A percentile compares a stretch with the other conserved stretches of the same genome.
These are phyloP conservation scores for Blastobasis adustella DNA, from an alignment of 2,888 invertebrate species.

Conservation along the genomic window DNA sequence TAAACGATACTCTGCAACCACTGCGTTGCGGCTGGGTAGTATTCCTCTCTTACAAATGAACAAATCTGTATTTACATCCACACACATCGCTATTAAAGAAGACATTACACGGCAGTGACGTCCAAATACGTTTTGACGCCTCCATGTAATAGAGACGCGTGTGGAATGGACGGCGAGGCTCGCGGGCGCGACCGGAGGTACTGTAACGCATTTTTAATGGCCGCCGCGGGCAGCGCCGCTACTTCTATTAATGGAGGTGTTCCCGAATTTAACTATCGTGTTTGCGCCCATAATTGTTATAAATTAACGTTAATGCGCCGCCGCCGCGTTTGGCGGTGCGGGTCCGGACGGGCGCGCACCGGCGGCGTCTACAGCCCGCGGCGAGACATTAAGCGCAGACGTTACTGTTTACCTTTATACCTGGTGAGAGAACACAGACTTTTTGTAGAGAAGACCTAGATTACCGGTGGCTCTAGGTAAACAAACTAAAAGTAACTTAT, in stretches of 20 bases:
- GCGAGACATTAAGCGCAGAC: not conserved
- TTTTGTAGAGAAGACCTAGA: no score
- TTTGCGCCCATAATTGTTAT: slow-evolving; percentile 53
- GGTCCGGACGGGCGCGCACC: slow-evolving; percentile 13
- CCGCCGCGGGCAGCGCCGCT: no score
- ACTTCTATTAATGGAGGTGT: slow-evolving; percentile 52
- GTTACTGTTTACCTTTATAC: not conserved
- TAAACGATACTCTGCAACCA: slow-evolving; percentile 1
- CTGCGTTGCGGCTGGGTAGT: not conserved
- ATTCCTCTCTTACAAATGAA: not conserved
- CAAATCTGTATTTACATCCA: not conserved
- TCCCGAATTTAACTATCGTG: slow-evolving; percentile 47
- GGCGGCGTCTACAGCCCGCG: not conserved
- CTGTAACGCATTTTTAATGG: no score
- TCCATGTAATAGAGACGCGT: no score
- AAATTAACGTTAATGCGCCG: slow-evolving; percentile 41
- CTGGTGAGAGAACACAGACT: no score
- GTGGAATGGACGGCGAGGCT: no score
- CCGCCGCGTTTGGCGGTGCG: slow-evolving; percentile 12
- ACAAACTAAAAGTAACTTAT: no score
- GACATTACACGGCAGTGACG: no score
- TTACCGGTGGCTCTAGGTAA: no score
- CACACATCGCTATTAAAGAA: not conserved
- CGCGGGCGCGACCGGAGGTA: no score
- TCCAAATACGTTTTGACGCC: no score